Evolutionary conservation across 2,888 invertebrate genomes (phyloP), one percentile per base, ranked within the genome.

Genomic region (Sphaeridia pumilis): DNA sequence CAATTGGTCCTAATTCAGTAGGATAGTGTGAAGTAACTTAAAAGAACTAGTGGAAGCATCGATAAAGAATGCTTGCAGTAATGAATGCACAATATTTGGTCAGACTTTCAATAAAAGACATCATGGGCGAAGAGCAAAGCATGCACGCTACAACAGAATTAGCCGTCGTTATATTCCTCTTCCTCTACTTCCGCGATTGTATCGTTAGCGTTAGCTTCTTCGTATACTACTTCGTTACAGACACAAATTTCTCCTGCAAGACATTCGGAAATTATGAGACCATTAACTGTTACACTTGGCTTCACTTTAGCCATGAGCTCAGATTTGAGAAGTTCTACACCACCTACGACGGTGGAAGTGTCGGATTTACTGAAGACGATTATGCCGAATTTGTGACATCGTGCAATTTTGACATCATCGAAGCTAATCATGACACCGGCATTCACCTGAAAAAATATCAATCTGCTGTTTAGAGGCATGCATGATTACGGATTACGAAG

Each of bases 341-440:
- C 28, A 5, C 50, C 50, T 5, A 49, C 17, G n/a, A 35, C 26
- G 3, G 50, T 44, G n/a, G 43, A 26, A 1, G 20, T 24, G 21
- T 49, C 41, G n/a, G 28, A 4, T n/a, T n/a, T 21, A 10, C 31
- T 24, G 24, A 21, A 35, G 3, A 45, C 35, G 26, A 45, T 17
- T 4, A 50, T 35, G 21, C 50, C 50, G 31, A 45, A 50, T 35
- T 50, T 50, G 2, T 44, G 36, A 45, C 50, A 50, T 22, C 44
- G 43, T 17, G 25, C 17, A 17, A 50, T 45, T 7, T n/a, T 44
- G 3, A 45, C 25, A n/a, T 21, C 12, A 26, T 24, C 36, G 10
- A 50, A n/a, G 3, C 35, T 44, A 7, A 44, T 20, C 7, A 22
- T 14, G 7, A 31, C 36, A n/a, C 43, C 50, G 3, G 50, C 27